Conservation (phyloP, 1,140 invertebrate genomes). For the Tetranychus urticae region DNA sequence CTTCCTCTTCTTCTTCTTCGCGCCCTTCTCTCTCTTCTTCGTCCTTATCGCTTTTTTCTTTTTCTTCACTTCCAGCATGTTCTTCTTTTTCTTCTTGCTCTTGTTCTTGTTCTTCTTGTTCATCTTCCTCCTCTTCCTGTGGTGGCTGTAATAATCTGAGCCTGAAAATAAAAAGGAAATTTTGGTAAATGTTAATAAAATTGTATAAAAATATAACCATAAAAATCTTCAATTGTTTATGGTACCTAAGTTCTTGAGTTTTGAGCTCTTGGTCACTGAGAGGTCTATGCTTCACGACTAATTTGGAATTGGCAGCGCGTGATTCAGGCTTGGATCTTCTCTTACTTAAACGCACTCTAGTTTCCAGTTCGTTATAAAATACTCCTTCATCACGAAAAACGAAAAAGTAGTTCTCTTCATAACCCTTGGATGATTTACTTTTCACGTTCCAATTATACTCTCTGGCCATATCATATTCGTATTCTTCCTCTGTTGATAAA, state of each 20-base stretch:
- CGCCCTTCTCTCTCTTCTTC: slow-evolving; percentile 15
- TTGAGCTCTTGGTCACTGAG: slow-evolving; percentile 61
- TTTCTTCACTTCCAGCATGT: slow-evolving; percentile 1
- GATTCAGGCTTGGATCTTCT: slow-evolving; percentile 41
- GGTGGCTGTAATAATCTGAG: neutral
- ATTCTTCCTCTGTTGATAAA: slow-evolving; percentile 20
- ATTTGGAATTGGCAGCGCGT: slow-evolving; percentile 43
- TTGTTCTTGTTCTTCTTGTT: slow-evolving; percentile 13
- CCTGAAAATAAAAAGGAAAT: too few species aligned
- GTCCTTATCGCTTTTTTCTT: slow-evolving; percentile 15
- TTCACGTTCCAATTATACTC: slow-evolving; percentile 98
- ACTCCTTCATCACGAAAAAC: slow-evolving; percentile 65
- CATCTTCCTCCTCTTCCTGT: neutral
- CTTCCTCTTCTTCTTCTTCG: slow-evolving; percentile 19
- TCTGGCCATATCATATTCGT: slow-evolving; percentile 80
- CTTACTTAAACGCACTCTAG: slow-evolving; percentile 71
- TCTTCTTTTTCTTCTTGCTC: neutral
- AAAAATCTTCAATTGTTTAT: too few species aligned
- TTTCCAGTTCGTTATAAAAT: slow-evolving; percentile 93
- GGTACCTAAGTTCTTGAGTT: slow-evolving; percentile 32
- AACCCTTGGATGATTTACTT: slow-evolving; percentile 86
- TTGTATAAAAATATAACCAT: too few species aligned
- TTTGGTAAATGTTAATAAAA: too few species aligned
- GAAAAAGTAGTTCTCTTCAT: slow-evolving; percentile 96
- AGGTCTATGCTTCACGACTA: slow-evolving; percentile 69